phyloP scores from a whole-genome alignment of 2,888 invertebrate species.

The Hirtodrosophila duncani region DNA sequence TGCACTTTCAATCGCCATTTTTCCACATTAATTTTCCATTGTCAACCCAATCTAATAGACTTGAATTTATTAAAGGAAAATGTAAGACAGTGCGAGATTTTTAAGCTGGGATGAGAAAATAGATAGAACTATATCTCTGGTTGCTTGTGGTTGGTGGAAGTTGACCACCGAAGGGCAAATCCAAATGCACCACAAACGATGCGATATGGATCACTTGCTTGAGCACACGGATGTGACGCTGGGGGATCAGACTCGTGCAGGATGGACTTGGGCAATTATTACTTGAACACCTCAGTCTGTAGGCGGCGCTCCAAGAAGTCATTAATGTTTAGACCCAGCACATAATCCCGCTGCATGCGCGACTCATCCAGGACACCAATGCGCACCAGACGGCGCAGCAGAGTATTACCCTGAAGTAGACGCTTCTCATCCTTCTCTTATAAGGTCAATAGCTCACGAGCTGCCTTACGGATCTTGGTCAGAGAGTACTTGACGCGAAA shows the following conservation, averaged over 20 bases:
- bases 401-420: constrained; percentile 99
- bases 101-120: no score
- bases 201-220: constrained; percentile 99
- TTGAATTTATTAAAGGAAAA: no score
- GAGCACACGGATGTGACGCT: constrained; percentile 98
- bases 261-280: constrained; percentile 99
- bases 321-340: constrained; percentile 98
- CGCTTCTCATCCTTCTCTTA: constrained; percentile 99
- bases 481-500: constrained; percentile 99
- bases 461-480: constrained; percentile 99
- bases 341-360: constrained; percentile 99
- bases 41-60: no score
- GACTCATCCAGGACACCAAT: constrained; percentile 98
- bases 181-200: constrained; percentile 96
- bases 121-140: no score
- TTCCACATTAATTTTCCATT: no score
- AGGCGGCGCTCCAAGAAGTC: constrained; percentile 99
- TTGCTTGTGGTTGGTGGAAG: no score
- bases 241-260: constrained; percentile 99
- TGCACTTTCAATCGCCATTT: no score
- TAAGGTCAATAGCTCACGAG: constrained; percentile 97
- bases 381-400: constrained; percentile 97
- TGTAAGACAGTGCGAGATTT: no score
- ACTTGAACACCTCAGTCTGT: constrained; percentile 99
- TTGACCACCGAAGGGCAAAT: constrained; percentile 99